Percentiles rank a stretch among this genome's conserved stretches.
phyloP scores from a whole-genome alignment of 2,113 vertebrate genomes.

The Poeciliopsis prolifica region DNA sequence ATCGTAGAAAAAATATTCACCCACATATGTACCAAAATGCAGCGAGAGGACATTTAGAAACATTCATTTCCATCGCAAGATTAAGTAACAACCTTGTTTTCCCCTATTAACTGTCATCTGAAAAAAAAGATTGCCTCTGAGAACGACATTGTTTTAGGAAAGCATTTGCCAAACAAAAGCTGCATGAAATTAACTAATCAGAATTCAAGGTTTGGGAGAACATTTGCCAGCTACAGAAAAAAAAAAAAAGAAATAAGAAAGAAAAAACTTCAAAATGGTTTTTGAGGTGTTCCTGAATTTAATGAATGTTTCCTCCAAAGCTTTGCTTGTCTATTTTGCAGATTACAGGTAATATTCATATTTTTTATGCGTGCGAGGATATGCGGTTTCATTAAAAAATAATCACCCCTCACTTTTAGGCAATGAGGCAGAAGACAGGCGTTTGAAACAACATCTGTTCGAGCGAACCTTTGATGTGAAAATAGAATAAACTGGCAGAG shows the following conservation, averaged over 20 bases:
- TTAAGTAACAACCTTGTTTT: conserved; percentile 57
- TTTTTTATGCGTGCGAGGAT: conserved; percentile 25
- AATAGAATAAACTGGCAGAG: conserved; percentile 75
- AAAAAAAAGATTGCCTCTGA: conserved; percentile 70
- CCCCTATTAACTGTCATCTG: conserved; percentile 53
- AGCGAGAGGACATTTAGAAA: conserved; percentile 64
- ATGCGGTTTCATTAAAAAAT: conserved; percentile 79
- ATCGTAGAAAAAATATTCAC: conserved; percentile 40
- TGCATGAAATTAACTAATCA: conserved; percentile 76
- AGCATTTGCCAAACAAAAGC: conserved; percentile 53
- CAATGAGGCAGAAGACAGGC: conserved; percentile 79
- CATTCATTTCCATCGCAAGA: conserved; percentile 48
- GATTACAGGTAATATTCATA: conserved; percentile 70
- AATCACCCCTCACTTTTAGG: conserved; percentile 79
- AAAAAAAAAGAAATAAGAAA: neutral
- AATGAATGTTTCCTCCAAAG: conserved; percentile 64
- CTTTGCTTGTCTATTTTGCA: conserved; percentile 68
- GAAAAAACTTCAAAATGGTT: conserved; percentile 66
- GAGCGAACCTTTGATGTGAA: conserved; percentile 77
- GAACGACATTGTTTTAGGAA: conserved; percentile 65
- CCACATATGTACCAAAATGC: conserved; percentile 50
- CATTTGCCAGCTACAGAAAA: conserved; percentile 63
- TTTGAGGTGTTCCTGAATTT: conserved; percentile 57
- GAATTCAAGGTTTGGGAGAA: conserved; percentile 68
- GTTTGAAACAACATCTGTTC: conserved; percentile 82